Evolutionary conservation across 2,797 vertebrate genomes (phyloP), one percentile per base, ranked within the genome.

Genomic region (Podarcis siculus): DNA sequence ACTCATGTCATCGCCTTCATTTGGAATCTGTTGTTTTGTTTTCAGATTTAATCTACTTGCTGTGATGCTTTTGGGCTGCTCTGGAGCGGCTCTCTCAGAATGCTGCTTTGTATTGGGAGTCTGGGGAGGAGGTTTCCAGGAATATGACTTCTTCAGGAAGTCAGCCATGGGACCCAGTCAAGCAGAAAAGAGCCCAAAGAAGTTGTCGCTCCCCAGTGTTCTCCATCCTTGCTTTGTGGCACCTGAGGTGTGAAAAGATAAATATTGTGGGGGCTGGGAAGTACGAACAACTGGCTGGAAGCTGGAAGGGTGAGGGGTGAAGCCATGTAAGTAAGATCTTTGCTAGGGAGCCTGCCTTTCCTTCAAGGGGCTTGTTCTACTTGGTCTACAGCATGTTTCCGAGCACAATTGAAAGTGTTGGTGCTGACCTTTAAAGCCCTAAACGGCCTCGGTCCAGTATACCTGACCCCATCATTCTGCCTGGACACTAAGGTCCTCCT

Each of bases 1-100:
- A 66, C 42, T 87, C 58, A 25, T 75, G 45, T 76, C 55, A 25
- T 88, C 82, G 19, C 27, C 85, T 89, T 91, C n/a, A 12, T 42
- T 86, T 72, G 3, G 7, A 32, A 55, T 49, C 21, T 66, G 87
- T 87, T 82, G 9, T 87, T 85, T 79, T 73, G 49, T 45, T 49
- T 90, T 32, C 67, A 81, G 23, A 6, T 58, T 77, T 88, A 9
- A 58, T 69, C 21, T 86, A 19, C 23, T 45, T 64, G 6, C 37
- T 75, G 71, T 37, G 35, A 89, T 4, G 88, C 79, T 89, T 69
- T 83, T 64, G 49, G 45, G 27, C 2, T 80, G 10, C 75, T 80
- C 71, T 39, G 42, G 32, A 80, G 17, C 35, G 78, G 15, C 19
- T 81, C 27, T 92, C n/a, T 61, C 8, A 5, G 23, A 49, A 75